Evolutionary conservation across 2,113 vertebrate species (phyloP).

Genomic region (Australoheros scitulus): DNA sequence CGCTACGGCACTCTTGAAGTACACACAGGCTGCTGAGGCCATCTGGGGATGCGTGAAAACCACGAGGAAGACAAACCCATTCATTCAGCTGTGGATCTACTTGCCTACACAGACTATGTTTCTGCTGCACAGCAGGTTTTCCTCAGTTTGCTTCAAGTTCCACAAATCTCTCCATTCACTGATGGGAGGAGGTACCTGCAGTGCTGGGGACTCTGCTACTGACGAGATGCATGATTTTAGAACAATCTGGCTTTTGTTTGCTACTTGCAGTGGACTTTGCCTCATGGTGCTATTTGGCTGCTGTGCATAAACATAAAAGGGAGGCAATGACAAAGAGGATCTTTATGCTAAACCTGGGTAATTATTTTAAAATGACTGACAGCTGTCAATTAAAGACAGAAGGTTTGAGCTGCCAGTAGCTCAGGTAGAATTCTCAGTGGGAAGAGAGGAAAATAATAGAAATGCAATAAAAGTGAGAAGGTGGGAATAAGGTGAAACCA

Average conservation of each 20-base stretch:
- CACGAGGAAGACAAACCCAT: slow-evolving; percentile 36
- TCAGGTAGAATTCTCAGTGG: neutral
- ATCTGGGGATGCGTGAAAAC: slow-evolving; percentile 40
- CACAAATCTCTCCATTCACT: slow-evolving; percentile 13
- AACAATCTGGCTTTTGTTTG: neutral
- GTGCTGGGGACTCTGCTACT: slow-evolving; percentile 24
- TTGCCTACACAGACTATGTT: neutral
- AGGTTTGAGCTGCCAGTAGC: neutral
- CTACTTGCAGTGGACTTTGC: neutral
- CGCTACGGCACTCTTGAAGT: slow-evolving; percentile 19
- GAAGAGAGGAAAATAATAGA: neutral
- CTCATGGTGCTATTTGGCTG: neutral
- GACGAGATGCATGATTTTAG: slow-evolving; percentile 6
- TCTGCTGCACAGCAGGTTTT: slow-evolving; percentile 36
- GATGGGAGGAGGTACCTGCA: slow-evolving; percentile 37
- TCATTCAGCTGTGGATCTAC: slow-evolving; percentile 30
- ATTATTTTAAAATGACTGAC: slow-evolving; percentile 1
- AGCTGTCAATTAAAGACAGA: neutral
- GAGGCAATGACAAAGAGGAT: neutral
- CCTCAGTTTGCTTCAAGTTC: slow-evolving; percentile 31
- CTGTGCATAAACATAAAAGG: neutral
- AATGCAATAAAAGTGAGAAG: slow-evolving; percentile 9
- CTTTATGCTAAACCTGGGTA: neutral
- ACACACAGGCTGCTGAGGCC: slow-evolving; percentile 39
- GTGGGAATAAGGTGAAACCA: slow-evolving; percentile 40